A percentile compares a stretch with the other conserved stretches of the same genome.
Evolutionary conservation across 2,113 vertebrate genomes (phyloP).

Genomic region (Corythoichthys haematopterus): DNA sequence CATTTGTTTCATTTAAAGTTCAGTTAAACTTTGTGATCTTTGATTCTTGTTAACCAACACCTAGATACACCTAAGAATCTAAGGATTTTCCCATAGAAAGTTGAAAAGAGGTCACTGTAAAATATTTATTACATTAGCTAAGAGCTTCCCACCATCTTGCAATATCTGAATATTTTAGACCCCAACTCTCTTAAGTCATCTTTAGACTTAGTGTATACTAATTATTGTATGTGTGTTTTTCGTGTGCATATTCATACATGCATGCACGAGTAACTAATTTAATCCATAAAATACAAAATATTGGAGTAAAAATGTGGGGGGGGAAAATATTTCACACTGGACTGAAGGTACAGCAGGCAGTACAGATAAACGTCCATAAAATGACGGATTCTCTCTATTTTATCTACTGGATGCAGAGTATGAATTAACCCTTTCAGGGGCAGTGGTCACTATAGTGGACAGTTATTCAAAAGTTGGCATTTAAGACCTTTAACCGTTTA

Average conservation of each 20-base stretch:
- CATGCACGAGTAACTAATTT: neutral
- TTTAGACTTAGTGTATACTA: constrained; percentile 18
- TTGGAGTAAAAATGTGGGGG: neutral
- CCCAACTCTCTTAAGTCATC: constrained; percentile 37
- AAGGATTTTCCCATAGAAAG: constrained; percentile 19
- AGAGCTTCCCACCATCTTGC: constrained; percentile 52
- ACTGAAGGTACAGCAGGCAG: too few relatives aligned
- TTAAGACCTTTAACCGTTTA: too few relatives aligned
- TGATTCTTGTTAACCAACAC: constrained; percentile 16
- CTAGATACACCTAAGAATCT: neutral
- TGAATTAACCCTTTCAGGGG: too few relatives aligned
- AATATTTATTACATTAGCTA: constrained; percentile 59
- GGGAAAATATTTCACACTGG: too few relatives aligned
- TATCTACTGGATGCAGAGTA: too few relatives aligned
- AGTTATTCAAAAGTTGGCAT: too few relatives aligned
- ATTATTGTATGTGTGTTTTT: constrained; percentile 18
- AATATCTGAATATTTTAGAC: constrained; percentile 64
- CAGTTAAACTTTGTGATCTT: constrained; percentile 14
- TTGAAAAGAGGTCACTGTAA: constrained; percentile 50
- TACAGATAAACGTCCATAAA: too few relatives aligned
- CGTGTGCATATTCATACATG: constrained; percentile 15
- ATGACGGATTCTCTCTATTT: too few relatives aligned
- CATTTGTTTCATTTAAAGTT: constrained; percentile 1
- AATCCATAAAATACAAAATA: too few relatives aligned
- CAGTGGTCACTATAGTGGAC: too few relatives aligned